Percentiles rank a stretch among this genome's conserved stretches.
These are phyloP conservation scores for Pituophis catenifer DNA, from an alignment of 2,113 vertebrate genomes.

Conservation along the genomic window DNA sequence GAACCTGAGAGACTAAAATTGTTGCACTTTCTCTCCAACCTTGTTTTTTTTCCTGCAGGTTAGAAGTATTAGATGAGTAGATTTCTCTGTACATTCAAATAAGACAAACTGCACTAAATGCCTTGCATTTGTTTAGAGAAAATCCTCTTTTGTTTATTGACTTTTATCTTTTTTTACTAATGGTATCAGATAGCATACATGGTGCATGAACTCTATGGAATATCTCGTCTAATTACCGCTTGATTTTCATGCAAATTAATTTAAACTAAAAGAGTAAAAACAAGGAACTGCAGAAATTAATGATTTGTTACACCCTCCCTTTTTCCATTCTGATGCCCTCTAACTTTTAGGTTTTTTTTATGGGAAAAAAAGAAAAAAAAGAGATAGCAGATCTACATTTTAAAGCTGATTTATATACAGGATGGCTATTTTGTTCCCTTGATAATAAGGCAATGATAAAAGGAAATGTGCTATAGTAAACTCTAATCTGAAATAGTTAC, in stretches of 20 bases:
- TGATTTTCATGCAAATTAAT: slow-evolving; percentile 33
- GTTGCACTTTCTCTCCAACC: background rate
- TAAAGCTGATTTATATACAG: slow-evolving; percentile 33
- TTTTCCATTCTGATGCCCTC: background rate
- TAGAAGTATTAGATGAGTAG: background rate
- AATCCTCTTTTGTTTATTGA: slow-evolving; percentile 4
- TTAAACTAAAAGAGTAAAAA: slow-evolving; percentile 17
- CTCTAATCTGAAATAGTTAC: slow-evolving; percentile 31
- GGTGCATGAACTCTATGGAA: background rate
- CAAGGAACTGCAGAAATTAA: slow-evolving; percentile 27
- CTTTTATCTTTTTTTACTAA: background rate
- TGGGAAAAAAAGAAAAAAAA: background rate
- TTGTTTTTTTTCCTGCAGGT: slow-evolving; percentile 17
- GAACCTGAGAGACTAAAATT: background rate
- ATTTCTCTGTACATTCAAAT: background rate
- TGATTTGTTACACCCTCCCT: background rate
- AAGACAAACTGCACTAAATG: slow-evolving; percentile 10
- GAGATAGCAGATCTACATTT: background rate
- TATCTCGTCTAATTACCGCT: slow-evolving; percentile 25
- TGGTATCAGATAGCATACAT: background rate
- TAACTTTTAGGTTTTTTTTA: slow-evolving; percentile 6
- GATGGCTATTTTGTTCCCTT: slow-evolving; percentile 20
- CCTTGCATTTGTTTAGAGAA: background rate
- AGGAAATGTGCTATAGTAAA: background rate
- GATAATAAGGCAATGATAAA: slow-evolving; percentile 16